Conservation (phyloP, 2,797 vertebrate species). For the Tinamus major region DNA sequence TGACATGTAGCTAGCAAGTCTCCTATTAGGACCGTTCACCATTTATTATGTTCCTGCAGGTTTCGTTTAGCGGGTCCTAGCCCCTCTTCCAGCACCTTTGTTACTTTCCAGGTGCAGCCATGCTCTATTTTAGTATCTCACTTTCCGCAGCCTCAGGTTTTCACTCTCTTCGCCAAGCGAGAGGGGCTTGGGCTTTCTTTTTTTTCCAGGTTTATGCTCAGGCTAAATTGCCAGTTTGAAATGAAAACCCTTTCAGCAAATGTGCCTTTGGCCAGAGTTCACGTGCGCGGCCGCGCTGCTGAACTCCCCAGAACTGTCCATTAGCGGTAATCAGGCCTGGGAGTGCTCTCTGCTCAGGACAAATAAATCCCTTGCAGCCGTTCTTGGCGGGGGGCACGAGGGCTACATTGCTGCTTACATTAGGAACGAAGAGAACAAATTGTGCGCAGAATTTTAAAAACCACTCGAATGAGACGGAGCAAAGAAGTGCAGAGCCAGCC, state of each 20-base stretch:
- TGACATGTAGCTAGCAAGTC: background rate
- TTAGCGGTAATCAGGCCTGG: slow-evolving; percentile 10
- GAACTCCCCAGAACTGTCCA: background rate
- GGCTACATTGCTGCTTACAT: slow-evolving; percentile 20
- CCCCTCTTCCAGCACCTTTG: background rate
- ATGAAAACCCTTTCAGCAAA: slow-evolving; percentile 35
- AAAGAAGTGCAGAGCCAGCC: slow-evolving; percentile 2
- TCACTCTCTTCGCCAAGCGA: fast-evolving
- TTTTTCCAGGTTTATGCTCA: background rate
- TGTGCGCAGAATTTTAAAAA: slow-evolving; percentile 44
- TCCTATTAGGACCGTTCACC: background rate
- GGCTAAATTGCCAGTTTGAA: background rate
- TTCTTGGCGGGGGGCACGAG: background rate
- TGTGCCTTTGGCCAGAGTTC: background rate
- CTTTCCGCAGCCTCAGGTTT: background rate
- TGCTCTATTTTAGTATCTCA: background rate
- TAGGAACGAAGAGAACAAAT: slow-evolving; percentile 27
- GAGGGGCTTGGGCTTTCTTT: background rate
- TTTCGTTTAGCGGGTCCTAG: background rate
- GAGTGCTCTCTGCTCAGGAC: background rate
- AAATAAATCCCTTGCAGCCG: slow-evolving; percentile 36
- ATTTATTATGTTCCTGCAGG: background rate
- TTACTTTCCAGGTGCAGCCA: background rate
- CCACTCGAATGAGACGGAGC: slow-evolving; percentile 18
- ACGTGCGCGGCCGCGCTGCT: background rate